Conservation (phyloP, 2,797 vertebrate genomes). For the Eleutherodactylus coqui region DNA sequence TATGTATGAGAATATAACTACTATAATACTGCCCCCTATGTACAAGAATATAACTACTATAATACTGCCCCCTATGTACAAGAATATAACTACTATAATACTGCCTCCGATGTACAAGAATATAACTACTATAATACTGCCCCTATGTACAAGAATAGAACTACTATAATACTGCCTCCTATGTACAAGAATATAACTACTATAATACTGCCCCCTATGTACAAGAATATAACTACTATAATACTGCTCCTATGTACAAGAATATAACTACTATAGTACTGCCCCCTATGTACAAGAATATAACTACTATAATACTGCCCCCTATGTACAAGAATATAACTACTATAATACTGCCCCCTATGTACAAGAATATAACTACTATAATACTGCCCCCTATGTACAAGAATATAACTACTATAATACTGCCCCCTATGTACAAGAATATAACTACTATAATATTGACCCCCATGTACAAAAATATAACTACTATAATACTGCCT, state of each 20-base stretch:
- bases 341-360: neutral
- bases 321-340: constrained; percentile 11
- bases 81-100: too few relatives aligned
- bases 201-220: too few relatives aligned
- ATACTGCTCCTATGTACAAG: neutral
- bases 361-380: constrained; percentile 8
- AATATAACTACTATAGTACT: constrained; percentile 31
- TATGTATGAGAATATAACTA: too few relatives aligned
- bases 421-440: neutral
- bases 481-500: constrained; percentile 15
- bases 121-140: too few relatives aligned
- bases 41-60: too few relatives aligned
- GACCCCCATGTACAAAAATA: constrained; percentile 1
- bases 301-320: constrained; percentile 22
- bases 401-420: constrained; percentile 9
- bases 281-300: constrained; percentile 14
- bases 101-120: too few relatives aligned
- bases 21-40: too few relatives aligned
- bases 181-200: too few relatives aligned
- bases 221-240: too few relatives aligned
- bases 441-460: constrained; percentile 9
- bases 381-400: neutral
- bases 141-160: too few relatives aligned
- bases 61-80: too few relatives aligned
- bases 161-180: too few relatives aligned